Evolutionary conservation across 2,113 vertebrate species (phyloP).

Genomic region (Prolemur simus): DNA sequence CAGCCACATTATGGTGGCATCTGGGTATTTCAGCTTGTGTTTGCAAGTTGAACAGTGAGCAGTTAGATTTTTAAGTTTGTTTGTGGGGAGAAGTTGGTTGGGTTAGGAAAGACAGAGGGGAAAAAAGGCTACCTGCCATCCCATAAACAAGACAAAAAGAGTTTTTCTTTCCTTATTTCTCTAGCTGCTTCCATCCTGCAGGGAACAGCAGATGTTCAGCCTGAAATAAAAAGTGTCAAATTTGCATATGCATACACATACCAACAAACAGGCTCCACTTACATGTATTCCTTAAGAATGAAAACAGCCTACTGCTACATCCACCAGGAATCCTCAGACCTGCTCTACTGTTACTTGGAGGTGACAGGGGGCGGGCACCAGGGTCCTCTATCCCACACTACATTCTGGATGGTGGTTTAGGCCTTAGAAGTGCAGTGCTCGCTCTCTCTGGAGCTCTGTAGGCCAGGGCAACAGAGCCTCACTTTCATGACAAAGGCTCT

Average conservation of each 20-base stretch:
- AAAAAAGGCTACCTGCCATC: constrained; percentile 20
- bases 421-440: neutral
- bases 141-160: constrained; percentile 37
- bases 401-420: neutral
- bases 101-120: neutral
- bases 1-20: neutral
- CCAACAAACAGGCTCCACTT: neutral
- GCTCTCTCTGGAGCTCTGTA: neutral
- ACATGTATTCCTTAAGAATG: neutral
- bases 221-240: constrained; percentile 20
- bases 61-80: neutral
- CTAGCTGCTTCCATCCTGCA: neutral
- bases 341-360: neutral
- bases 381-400: neutral
- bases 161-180: neutral
- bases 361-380: fast-evolving
- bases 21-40: neutral
- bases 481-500: neutral
- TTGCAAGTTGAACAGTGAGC: neutral
- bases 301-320: neutral
- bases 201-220: constrained; percentile 53
- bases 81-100: neutral
- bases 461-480: neutral
- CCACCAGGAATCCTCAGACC: neutral
- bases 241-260: neutral